Conservation (phyloP, 2,113 vertebrate species). For the Paedocypris sp. region DNA sequence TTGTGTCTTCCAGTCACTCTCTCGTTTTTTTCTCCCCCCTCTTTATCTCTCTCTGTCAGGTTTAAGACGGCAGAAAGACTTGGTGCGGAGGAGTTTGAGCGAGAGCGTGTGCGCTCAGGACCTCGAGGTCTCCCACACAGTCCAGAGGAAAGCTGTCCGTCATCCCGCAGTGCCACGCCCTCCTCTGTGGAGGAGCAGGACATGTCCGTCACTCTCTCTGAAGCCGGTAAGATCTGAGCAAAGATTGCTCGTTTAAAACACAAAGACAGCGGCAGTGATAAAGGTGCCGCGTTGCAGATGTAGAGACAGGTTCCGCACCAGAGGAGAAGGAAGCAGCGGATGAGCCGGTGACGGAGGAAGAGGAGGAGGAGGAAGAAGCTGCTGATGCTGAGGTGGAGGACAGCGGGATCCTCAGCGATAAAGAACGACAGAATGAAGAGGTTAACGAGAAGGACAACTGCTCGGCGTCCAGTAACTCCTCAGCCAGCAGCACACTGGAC, state of each 20-base stretch:
- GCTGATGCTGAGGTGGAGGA: conserved; percentile 59
- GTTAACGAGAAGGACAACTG: conserved; percentile 96
- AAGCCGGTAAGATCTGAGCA: conserved; percentile 54
- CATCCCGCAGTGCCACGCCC: conserved; percentile 57
- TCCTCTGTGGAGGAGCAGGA: conserved; percentile 58
- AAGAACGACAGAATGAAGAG: conserved; percentile 88
- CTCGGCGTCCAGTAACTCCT: conserved; percentile 79
- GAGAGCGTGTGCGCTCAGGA: conserved; percentile 64
- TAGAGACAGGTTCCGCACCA: conserved; percentile 30
- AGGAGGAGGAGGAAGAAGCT: conserved; percentile 36
- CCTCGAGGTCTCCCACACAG: conserved; percentile 68
- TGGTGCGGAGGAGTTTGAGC: conserved; percentile 80
- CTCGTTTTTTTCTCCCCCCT: not conserved
- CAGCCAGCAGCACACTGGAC: conserved; percentile 90
- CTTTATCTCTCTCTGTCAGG: conserved; percentile 54
- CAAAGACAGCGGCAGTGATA: too few species aligned
- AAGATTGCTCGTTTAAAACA: too few species aligned
- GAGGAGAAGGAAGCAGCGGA: conserved; percentile 37
- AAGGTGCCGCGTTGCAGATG: too few species aligned
- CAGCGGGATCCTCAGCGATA: conserved; percentile 82
- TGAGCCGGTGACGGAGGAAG: conserved; percentile 50
- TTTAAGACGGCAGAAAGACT: conserved; percentile 88
- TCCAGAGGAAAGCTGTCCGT: conserved; percentile 58
- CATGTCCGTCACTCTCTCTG: conserved; percentile 37
- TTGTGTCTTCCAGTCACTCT: not conserved